Evolutionary conservation across 2,113 vertebrate species (phyloP).

Genomic region (Periophthalmus modestus): DNA sequence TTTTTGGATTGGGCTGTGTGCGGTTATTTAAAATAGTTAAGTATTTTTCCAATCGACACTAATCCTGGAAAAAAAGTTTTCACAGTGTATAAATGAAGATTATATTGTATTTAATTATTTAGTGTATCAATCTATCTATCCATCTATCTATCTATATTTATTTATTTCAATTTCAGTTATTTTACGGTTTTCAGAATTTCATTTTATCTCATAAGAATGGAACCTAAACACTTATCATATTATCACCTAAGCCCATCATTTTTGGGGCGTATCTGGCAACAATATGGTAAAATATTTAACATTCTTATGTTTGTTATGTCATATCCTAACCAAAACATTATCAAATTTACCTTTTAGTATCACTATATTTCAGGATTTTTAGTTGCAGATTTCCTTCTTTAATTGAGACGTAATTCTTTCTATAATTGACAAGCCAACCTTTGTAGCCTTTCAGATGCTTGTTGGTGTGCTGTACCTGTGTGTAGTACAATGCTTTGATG

Average conservation of each 20-base stretch:
- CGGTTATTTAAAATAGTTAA: background rate
- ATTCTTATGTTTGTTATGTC: background rate
- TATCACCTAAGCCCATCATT: no score
- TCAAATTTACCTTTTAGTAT: background rate
- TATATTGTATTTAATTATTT: background rate
- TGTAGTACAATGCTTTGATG: slow-evolving; percentile 38
- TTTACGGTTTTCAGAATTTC: background rate
- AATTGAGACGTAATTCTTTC: background rate
- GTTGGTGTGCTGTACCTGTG: slow-evolving; percentile 8
- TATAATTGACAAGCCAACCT: background rate
- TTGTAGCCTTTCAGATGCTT: slow-evolving; percentile 2
- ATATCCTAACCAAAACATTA: background rate
- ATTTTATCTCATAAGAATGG: no score
- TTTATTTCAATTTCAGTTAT: background rate
- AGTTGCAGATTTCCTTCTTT: background rate
- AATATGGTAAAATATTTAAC: no score
- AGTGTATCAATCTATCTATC: no score
- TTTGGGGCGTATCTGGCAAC: no score
- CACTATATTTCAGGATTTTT: background rate
- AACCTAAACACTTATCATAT: no score
- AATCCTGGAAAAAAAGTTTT: slow-evolving; percentile 17
- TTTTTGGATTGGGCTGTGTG: background rate
- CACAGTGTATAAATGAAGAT: slow-evolving; percentile 7
- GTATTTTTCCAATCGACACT: slow-evolving; percentile 11
- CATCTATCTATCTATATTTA: no score